phyloP scores from a whole-genome alignment of 2,888 invertebrate species.

The Drosophila demipolita region DNA sequence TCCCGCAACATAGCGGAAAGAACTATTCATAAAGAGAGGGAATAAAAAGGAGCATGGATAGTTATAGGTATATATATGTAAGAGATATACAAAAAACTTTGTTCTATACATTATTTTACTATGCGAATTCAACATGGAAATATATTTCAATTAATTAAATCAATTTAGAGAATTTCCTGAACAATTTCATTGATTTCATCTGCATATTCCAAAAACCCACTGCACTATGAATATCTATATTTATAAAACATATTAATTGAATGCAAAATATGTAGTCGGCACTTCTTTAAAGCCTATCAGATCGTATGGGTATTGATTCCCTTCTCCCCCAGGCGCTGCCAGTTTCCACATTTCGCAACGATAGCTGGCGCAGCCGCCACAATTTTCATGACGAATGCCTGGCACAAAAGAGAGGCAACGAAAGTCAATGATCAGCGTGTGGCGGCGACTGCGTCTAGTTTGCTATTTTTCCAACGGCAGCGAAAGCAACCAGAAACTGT shows the following conservation, averaged over 20 bases:
- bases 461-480: constrained; percentile 74
- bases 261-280: not conserved
- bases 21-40: constrained; percentile 1
- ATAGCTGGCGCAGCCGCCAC: constrained; percentile 50
- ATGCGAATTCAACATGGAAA: not conserved
- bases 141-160: not conserved
- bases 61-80: not conserved
- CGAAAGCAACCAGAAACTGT: constrained; percentile 75
- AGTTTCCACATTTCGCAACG: constrained; percentile 57
- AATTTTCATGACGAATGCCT: constrained; percentile 75
- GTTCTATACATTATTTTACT: not conserved
- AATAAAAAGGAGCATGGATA: not conserved
- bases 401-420: constrained; percentile 69
- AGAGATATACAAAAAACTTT: not conserved
- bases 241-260: not conserved
- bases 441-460: constrained; percentile 60
- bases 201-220: not conserved
- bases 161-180: not conserved
- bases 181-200: not conserved
- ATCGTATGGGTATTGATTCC: not conserved
- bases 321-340: not conserved
- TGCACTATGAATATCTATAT: not conserved
- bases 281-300: constrained; percentile 2
- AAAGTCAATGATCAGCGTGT: constrained; percentile 82
- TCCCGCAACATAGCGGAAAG: constrained; percentile 57